Conservation (phyloP, 2,888 invertebrate genomes). For the Fragum fragum region DNA sequence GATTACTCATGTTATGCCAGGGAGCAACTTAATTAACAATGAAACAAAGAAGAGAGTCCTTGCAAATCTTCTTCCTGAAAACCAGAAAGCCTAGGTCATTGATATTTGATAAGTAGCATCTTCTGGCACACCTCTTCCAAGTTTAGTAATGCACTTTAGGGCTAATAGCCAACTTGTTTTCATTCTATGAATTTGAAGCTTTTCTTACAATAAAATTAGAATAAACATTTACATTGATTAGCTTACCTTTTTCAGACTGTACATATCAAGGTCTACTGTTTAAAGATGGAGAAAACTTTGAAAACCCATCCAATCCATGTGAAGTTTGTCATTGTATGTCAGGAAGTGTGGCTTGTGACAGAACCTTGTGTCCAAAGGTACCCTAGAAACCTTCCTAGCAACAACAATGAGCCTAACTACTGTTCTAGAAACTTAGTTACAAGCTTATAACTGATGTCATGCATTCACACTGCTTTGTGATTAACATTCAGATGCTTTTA, state of each 20-base stretch:
- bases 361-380: slow-evolving; percentile 63
- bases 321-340: slow-evolving; percentile 72
- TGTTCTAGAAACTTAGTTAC: slow-evolving; percentile 6
- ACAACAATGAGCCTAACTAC: slow-evolving; percentile 22
- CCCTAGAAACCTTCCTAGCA: slow-evolving; percentile 32
- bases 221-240: no score
- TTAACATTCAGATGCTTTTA: slow-evolving; percentile 3
- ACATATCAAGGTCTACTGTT: slow-evolving; percentile 72
- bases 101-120: no score
- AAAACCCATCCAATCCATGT: slow-evolving; percentile 73
- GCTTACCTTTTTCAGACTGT: slow-evolving; percentile 72
- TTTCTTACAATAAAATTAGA: no score
- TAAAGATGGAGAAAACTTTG: slow-evolving; percentile 73
- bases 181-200: neutral
- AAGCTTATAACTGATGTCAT: neutral
- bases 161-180: no score
- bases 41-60: no score
- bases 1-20: no score
- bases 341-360: slow-evolving; percentile 76
- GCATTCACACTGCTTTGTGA: neutral
- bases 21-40: no score
- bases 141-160: no score
- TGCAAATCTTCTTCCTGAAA: no score
- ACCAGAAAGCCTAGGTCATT: no score
- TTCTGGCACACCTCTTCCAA: no score